Evolutionary conservation across 92 coral and sea anemone genomes (phyloP), one percentile per base, ranked within the genome.

Genomic region (Palythoa grandiflora): DNA sequence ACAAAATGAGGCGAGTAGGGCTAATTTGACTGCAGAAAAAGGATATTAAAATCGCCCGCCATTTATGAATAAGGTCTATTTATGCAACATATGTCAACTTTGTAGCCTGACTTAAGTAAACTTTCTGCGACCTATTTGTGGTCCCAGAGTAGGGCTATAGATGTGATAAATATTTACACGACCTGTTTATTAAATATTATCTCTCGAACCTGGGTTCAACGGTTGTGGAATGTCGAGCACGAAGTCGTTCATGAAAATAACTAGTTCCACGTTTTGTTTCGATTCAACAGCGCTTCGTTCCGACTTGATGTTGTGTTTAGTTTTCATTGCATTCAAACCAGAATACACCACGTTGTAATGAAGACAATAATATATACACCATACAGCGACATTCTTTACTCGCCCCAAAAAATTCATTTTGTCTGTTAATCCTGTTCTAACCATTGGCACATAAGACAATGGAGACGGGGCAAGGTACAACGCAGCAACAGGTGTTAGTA

Each of bases 141-240:
- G 28, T 28, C 28, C 28, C 28, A 28, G 28, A 28, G 28, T 28
- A 28, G 28, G 28, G 28, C 28, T 28, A 28, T 28, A 28, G 28
- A 28, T 28, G 28, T 28, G 28, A 28, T 28, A 28, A 28, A 28
- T 28, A 28, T 28, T 28, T 28, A 28, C 28, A 28, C 28, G 28
- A 28, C 28, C 28, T 28, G 28, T 28, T 28, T 28, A 28, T 52
- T 52, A 11, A 52, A 52, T 52, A 6, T 6, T 6, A 52, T 11
- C 66, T 14, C 14, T 9, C 66, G 3, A 11, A 94, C 97, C 94
- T 92, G 97, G 97, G 16, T 90, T 59, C 11, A 94, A 37, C 47
- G 97, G 97, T 51, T 91, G 91, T 19, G 97, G 90, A 86, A 92
- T 84, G 40, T 92, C 93, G 86, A 94, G 40, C 2, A 92, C 97